A percentile compares a stretch with the other conserved stretches of the same genome.
These are phyloP conservation scores for Pseudachorutes palmiensis DNA, from an alignment of 1,140 invertebrate species.

Conservation along the genomic window DNA sequence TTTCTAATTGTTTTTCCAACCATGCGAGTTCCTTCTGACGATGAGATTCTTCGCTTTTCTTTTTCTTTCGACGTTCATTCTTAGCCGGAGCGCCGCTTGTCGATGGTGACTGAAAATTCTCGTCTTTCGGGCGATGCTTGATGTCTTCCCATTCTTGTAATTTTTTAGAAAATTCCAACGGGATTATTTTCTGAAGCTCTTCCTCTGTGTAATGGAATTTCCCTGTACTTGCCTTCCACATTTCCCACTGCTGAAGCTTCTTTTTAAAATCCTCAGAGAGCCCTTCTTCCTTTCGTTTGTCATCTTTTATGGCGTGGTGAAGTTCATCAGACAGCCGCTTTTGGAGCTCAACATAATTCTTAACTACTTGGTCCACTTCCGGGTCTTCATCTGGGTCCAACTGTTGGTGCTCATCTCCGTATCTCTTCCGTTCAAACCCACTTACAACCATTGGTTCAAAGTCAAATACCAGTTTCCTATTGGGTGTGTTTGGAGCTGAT, in stretches of 20 bases:
- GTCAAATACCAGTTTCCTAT: conserved; percentile 30
- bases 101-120: too few species aligned
- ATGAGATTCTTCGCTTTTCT: conserved; percentile 40
- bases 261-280: conserved; percentile 67
- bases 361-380: conserved; percentile 47
- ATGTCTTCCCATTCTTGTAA: conserved; percentile 61
- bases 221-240: conserved; percentile 55
- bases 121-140: conserved; percentile 43
- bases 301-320: conserved; percentile 25
- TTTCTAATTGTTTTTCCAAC: conserved; percentile 53
- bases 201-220: conserved; percentile 42
- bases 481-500: not conserved
- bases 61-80: conserved; percentile 45
- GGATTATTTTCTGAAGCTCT: conserved; percentile 58
- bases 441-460: conserved; percentile 17
- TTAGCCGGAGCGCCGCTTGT: conserved; percentile 44
- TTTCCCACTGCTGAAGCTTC: conserved; percentile 75
- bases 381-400: not conserved
- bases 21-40: conserved; percentile 49
- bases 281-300: not conserved
- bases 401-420: not conserved
- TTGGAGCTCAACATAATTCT: conserved; percentile 44
- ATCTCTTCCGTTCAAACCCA: not conserved
- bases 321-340: conserved; percentile 30
- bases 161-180: conserved; percentile 62